Conservation (phyloP, 2,797 vertebrate species). For the Luscinia megarhynchos region DNA sequence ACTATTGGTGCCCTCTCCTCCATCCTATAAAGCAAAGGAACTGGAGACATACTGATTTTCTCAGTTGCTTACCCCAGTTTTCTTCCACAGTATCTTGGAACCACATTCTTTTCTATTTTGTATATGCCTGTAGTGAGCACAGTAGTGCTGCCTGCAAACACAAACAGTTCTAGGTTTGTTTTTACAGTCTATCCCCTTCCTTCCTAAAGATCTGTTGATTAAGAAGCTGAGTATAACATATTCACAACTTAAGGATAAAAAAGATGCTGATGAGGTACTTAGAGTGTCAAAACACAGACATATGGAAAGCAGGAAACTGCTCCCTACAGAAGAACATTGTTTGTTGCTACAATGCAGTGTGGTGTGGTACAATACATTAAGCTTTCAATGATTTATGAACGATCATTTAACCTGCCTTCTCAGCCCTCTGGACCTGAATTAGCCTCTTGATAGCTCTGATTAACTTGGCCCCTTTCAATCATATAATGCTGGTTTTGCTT, state of each 20-base stretch:
- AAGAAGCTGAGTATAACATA: background rate
- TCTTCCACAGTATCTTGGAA: background rate
- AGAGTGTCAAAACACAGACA: conserved; percentile 50
- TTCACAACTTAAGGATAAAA: conserved; percentile 5
- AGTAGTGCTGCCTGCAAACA: background rate
- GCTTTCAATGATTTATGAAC: conserved; percentile 32
- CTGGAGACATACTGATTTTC: background rate
- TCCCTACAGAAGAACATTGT: conserved; percentile 23
- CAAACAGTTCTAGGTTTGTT: conserved; percentile 7
- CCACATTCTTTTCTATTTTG: background rate
- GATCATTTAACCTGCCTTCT: conserved; percentile 37
- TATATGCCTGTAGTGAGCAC: background rate
- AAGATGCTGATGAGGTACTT: conserved; percentile 32
- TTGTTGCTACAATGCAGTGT: conserved; percentile 4
- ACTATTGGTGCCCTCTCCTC: background rate
- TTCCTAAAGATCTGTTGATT: conserved; percentile 46
- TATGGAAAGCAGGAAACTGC: conserved; percentile 42
- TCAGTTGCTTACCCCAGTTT: background rate
- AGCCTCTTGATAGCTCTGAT: conserved; percentile 53
- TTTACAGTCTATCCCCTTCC: conserved; percentile 34
- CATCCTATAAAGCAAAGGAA: background rate
- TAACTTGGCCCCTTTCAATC: conserved; percentile 44
- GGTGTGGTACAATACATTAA: conserved; percentile 13
- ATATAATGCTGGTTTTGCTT: conserved; percentile 39
- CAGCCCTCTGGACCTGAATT: conserved; percentile 39